Evolutionary conservation across 1,140 invertebrate genomes (phyloP), one percentile per base, ranked within the genome.

Genomic region (Venturia canescens): DNA sequence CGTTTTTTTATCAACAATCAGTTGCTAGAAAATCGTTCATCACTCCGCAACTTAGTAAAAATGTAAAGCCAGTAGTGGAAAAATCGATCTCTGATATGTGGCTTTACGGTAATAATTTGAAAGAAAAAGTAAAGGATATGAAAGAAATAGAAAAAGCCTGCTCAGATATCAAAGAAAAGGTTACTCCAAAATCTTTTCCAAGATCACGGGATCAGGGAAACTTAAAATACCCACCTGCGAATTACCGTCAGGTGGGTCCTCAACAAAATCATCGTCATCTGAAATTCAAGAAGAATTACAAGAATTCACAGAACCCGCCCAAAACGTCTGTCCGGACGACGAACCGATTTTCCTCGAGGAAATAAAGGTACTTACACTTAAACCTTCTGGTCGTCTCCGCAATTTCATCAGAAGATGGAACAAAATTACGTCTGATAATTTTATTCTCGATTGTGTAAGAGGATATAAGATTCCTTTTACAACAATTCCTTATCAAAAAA

Each of bases 331-430:
- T 60, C 50, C 26, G n/a, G 60, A 66, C 34, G 31, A 67, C 53
- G 53, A 78, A 23, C 60, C 27, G 21, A 31, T 38, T 34, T 29
- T 48, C 29, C 2, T 44, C 57, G 57, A 78, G 34, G 60, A 78
- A 78, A 48, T 78, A 67, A 67, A 66, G 76, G 76, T 78, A 21
- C 63, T 38, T 29, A 66, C 7, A 21, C 63, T 38, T 29, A 66
- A n/a, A 44, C 31, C 26, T 26, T 50, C n/a, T 38, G 76, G 63
- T 44, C 38, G 76, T 23, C 60, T 78, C 21, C 15, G 34, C n/a
- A 44, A 44, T 16, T 78, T 38, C 21, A 78, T n/a, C 4, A 31
- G 76, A 16, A 44, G 26, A 48, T 84, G 83, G 81, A 70, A 79
- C 38, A 21, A 67, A 15, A 77, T 84, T 26, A 80, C 66, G 0